Conservation (phyloP, 23 tunicate species). For the Trididemnum clinides region DNA sequence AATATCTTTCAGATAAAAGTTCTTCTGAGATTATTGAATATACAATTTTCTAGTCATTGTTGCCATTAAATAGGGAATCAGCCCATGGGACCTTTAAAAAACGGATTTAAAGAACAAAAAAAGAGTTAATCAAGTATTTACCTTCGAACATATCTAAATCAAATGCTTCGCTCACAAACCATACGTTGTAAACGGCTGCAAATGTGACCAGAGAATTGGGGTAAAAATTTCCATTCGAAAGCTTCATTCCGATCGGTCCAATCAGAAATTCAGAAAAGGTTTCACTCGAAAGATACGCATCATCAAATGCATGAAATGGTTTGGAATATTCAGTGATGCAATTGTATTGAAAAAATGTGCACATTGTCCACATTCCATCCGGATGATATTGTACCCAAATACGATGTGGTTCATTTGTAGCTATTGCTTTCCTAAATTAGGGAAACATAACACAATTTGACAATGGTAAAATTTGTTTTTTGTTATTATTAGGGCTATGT, state of each 20-base stretch:
- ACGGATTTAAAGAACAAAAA: not conserved
- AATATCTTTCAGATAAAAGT: no score
- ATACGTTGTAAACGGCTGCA: conserved; percentile 2
- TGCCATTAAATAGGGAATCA: no score
- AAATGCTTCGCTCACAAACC: conserved; percentile 55
- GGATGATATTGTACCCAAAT: conserved; percentile 50
- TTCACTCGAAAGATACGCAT: not conserved
- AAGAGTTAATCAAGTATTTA: not conserved
- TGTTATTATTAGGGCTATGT: no score
- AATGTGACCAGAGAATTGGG: not conserved
- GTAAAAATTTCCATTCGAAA: conserved; percentile 3
- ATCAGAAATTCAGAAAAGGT: not conserved
- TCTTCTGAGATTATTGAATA: no score
- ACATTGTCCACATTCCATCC: conserved; percentile 54
- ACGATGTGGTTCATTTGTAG: not conserved
- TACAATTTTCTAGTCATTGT: no score
- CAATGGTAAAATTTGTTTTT: no score
- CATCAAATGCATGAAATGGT: not conserved
- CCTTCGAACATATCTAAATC: conserved; percentile 53
- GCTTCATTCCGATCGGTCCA: not conserved
- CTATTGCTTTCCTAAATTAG: not conserved
- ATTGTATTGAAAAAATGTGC: conserved; percentile 26
- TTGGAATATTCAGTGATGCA: not conserved
- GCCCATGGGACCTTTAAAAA: not conserved
- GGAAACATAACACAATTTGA: no score